Conservation (phyloP, 2,888 invertebrate species). For the Pristionchus exspectatus region DNA sequence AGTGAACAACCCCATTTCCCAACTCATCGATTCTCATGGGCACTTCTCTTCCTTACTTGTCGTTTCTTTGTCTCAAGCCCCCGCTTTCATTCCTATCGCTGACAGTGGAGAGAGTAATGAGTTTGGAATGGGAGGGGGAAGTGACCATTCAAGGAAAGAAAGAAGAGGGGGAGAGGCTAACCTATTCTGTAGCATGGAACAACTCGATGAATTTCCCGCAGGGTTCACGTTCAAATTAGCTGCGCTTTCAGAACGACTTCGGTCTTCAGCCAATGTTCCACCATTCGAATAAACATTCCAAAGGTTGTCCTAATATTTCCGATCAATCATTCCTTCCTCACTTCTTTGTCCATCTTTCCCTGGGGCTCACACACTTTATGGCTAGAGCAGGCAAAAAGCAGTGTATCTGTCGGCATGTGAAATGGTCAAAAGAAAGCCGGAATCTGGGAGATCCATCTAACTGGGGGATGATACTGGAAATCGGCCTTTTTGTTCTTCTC, state of each 20-base stretch:
- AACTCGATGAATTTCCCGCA: too few species aligned
- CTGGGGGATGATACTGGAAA: neutral
- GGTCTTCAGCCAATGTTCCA: neutral
- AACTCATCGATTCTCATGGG: neutral
- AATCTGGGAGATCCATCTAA: neutral
- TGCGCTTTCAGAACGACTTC: neutral
- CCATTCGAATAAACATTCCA: neutral
- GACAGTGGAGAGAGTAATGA: slow-evolving; percentile 47
- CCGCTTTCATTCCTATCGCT: neutral
- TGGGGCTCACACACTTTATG: slow-evolving; percentile 7
- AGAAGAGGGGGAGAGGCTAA: neutral
- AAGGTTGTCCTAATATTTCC: neutral
- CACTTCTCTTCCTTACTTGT: neutral
- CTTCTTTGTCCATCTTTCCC: neutral
- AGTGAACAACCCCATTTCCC: neutral
- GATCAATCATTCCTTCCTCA: neutral
- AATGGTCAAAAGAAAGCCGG: neutral
- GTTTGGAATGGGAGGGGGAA: neutral
- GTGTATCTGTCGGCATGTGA: neutral
- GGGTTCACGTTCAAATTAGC: neutral
- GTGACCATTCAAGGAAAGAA: neutral
- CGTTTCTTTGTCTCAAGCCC: slow-evolving; percentile 31
- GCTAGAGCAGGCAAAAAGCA: neutral
- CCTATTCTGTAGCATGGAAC: too few species aligned
- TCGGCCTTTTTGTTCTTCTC: slow-evolving; percentile 28